These are phyloP conservation scores for Saguinus midas DNA, from an alignment of 2,113 vertebrate genomes.

Conservation along the genomic window DNA sequence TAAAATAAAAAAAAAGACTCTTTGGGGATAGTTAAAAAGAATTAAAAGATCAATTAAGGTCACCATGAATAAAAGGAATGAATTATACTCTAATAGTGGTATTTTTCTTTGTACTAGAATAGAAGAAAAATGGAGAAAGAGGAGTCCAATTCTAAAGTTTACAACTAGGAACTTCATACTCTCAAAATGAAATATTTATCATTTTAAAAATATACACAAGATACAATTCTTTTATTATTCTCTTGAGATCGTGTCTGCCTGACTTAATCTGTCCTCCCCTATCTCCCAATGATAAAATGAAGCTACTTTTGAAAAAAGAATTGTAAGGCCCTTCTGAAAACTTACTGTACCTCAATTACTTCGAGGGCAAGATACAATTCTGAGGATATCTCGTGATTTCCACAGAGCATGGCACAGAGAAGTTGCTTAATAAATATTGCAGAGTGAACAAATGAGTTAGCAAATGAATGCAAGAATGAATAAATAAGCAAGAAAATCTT, in stretches of 20 bases:
- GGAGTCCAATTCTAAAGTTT: background rate
- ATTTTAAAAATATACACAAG: background rate
- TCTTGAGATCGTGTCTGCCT: background rate
- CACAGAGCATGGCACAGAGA: background rate
- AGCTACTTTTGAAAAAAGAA: background rate
- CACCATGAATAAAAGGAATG: background rate
- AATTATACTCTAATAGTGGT: background rate
- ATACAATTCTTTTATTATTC: background rate
- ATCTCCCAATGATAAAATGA: background rate
- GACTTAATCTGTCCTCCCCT: background rate
- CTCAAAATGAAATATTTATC: conserved; percentile 4
- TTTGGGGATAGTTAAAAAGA: background rate
- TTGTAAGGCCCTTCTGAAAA: background rate
- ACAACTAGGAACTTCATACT: background rate
- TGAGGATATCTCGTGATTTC: background rate
- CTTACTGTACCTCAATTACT: background rate
- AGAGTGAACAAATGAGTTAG: background rate
- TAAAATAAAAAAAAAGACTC: background rate
- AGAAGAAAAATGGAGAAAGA: background rate
- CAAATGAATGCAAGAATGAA: background rate
- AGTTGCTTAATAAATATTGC: background rate
- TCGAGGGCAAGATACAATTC: background rate
- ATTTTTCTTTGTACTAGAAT: background rate
- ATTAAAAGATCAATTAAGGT: background rate
- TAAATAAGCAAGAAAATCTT: background rate